phyloP scores from a whole-genome alignment of 2,113 vertebrate species.

The Eolophus roseicapilla region DNA sequence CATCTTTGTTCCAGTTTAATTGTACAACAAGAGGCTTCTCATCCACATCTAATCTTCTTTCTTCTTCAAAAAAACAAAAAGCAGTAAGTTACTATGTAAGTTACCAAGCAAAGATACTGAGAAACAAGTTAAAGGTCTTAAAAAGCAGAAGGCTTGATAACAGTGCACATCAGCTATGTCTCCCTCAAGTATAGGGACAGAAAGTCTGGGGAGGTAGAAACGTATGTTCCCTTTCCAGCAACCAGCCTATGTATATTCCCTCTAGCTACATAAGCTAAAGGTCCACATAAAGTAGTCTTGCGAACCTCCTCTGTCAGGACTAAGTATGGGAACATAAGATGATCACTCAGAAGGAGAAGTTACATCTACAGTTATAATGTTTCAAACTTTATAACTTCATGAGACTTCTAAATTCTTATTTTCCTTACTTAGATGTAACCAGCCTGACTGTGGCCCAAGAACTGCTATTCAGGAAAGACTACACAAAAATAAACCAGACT shows the following conservation, averaged over 20 bases:
- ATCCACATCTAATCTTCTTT: slow-evolving; percentile 96
- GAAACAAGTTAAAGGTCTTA: not conserved
- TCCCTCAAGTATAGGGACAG: not conserved
- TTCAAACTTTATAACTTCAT: not conserved
- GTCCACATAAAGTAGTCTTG: not conserved
- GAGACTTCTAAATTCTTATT: not conserved
- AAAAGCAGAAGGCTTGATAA: not conserved
- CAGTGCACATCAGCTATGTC: not conserved
- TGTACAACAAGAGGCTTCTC: slow-evolving; percentile 98
- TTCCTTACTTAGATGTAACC: not conserved
- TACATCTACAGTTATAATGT: not conserved
- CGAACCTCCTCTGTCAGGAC: not conserved
- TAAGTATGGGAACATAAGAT: not conserved
- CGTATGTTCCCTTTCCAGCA: not conserved
- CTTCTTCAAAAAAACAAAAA: slow-evolving; percentile 82
- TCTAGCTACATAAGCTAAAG: not conserved
- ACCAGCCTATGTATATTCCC: not conserved
- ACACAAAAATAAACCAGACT: not conserved
- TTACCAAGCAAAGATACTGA: slow-evolving; percentile 10
- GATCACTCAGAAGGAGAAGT: not conserved
- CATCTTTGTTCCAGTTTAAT: slow-evolving; percentile 99
- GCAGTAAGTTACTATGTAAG: slow-evolving; percentile 28
- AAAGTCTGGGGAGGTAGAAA: not conserved
- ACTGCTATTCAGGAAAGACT: not conserved
- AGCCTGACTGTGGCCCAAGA: not conserved